These are phyloP conservation scores for Pantherophis vulpinus DNA, from an alignment of 2,797 vertebrate genomes.

Conservation along the genomic window DNA sequence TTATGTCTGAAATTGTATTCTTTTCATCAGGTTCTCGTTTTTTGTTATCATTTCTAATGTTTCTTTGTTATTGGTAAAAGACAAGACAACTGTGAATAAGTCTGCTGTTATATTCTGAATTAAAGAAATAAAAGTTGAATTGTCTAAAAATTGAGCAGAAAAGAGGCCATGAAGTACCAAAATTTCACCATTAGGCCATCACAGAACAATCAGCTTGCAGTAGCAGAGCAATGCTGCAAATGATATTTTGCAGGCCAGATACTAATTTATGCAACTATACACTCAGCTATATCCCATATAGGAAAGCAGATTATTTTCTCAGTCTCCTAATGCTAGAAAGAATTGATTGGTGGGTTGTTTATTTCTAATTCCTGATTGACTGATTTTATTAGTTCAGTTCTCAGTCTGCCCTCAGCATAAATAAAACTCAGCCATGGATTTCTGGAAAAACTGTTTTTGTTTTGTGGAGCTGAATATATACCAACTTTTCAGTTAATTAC, in stretches of 20 bases:
- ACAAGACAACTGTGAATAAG: not conserved
- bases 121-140: not conserved
- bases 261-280: not conserved
- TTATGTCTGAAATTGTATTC: constrained; percentile 62
- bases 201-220: not conserved
- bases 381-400: not conserved
- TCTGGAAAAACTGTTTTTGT: not conserved
- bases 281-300: not conserved
- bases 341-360: not conserved
- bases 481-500: no score
- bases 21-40: constrained; percentile 43
- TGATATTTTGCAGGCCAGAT: not conserved
- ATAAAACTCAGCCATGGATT: not conserved
- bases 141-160: not conserved
- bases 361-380: not conserved
- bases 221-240: not conserved
- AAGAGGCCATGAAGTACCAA: not conserved
- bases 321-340: not conserved
- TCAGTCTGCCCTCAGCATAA: not conserved
- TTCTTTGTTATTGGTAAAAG: constrained; percentile 5
- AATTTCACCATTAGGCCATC: no score
- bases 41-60: not conserved
- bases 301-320: not conserved
- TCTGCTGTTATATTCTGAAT: not conserved
- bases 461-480: not conserved